Conservation (phyloP, 1,140 invertebrate species). For the Solen grandis region DNA sequence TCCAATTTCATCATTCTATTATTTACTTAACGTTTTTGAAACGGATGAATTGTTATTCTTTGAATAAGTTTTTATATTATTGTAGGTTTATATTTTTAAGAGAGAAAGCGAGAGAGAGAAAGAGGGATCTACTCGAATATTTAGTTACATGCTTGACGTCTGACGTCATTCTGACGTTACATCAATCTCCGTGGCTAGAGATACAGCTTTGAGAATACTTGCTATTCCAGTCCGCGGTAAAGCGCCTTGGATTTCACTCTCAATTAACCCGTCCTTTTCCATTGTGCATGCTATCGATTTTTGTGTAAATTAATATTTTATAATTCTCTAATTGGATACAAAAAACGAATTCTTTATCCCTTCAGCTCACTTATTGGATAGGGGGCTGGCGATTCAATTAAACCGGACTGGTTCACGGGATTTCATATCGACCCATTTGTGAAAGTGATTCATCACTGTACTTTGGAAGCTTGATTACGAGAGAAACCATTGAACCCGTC, state of each 20-base stretch:
- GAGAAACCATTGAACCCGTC: slow-evolving; percentile 47
- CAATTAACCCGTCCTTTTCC: background rate
- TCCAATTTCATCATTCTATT: too few relatives aligned
- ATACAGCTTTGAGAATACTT: too few relatives aligned
- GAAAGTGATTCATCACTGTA: slow-evolving; percentile 55
- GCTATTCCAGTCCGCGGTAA: too few relatives aligned
- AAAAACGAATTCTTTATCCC: slow-evolving; percentile 10
- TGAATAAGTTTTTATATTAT: too few relatives aligned
- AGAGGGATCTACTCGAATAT: too few relatives aligned
- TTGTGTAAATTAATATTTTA: slow-evolving; percentile 51
- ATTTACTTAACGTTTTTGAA: too few relatives aligned
- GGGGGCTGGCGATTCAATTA: slow-evolving; percentile 37
- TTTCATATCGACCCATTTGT: slow-evolving; percentile 52
- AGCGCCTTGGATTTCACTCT: background rate
- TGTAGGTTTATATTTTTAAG: too few relatives aligned
- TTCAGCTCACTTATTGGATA: slow-evolving; percentile 40
- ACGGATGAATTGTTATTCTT: too few relatives aligned
- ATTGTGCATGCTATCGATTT: background rate
- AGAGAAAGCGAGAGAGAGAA: too few relatives aligned
- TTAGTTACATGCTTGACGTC: too few relatives aligned
- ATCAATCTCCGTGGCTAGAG: too few relatives aligned
- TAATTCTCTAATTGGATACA: slow-evolving; percentile 54
- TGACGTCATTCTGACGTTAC: too few relatives aligned
- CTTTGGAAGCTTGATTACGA: slow-evolving; percentile 46
- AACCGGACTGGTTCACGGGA: slow-evolving; percentile 29